These are phyloP conservation scores for Scolopax mira DNA, from an alignment of 2,113 vertebrate genomes.

Conservation along the genomic window DNA sequence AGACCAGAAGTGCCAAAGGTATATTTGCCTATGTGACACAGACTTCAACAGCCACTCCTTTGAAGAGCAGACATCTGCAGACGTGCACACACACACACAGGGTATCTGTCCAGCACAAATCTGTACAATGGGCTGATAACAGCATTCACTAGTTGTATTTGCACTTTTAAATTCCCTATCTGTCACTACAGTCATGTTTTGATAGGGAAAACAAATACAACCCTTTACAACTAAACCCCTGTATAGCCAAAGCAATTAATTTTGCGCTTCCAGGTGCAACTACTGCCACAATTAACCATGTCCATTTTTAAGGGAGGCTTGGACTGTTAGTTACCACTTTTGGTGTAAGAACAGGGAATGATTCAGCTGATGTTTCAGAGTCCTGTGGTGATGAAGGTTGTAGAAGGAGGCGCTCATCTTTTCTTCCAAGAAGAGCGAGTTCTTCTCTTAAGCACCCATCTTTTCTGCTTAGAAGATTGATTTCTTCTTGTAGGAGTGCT, in stretches of 20 bases:
- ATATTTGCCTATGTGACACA: background rate
- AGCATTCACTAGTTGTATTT: background rate
- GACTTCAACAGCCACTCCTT: background rate
- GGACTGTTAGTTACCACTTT: background rate
- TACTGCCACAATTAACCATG: background rate
- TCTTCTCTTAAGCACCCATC: slow-evolving; percentile 72
- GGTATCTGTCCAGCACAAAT: background rate
- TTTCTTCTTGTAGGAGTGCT: slow-evolving; percentile 73
- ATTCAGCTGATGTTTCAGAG: background rate
- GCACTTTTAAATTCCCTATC: background rate
- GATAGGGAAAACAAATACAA: background rate
- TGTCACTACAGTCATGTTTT: background rate
- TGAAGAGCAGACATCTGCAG: background rate
- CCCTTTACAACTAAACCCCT: background rate
- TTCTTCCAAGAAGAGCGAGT: slow-evolving; percentile 62
- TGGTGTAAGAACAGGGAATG: background rate
- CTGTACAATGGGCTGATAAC: background rate
- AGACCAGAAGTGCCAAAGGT: background rate
- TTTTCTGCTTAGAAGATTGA: slow-evolving; percentile 71
- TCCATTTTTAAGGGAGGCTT: background rate
- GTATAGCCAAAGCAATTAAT: background rate
- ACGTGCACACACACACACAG: background rate
- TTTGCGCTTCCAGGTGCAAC: background rate
- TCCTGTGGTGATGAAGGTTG: background rate
- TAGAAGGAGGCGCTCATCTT: background rate